Evolutionary conservation across 2,113 vertebrate genomes (phyloP).

Genomic region (Desmodus rotundus): DNA sequence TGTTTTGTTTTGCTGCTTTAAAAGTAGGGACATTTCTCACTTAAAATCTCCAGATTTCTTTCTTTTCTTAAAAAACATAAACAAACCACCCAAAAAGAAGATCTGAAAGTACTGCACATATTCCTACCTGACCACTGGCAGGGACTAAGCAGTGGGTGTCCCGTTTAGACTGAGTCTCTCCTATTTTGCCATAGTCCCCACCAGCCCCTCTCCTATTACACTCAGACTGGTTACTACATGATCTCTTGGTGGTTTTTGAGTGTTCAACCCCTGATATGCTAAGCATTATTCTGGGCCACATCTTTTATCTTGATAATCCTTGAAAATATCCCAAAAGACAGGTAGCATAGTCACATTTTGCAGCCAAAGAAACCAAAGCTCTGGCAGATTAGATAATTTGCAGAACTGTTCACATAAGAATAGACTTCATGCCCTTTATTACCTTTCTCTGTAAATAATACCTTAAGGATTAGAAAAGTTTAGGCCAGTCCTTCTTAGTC

Average conservation of each 20-base stretch:
- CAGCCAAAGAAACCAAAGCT: not conserved
- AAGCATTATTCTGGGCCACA: not conserved
- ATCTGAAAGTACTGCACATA: not conserved
- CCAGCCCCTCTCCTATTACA: not conserved
- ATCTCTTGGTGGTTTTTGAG: not conserved
- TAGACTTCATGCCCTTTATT: not conserved
- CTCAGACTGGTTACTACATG: not conserved
- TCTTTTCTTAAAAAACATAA: not conserved
- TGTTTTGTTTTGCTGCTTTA: not conserved
- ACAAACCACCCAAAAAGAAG: not conserved
- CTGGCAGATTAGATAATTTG: not conserved
- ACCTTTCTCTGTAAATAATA: not conserved
- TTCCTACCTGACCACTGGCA: not conserved
- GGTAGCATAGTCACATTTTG: not conserved
- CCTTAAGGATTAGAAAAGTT: not conserved
- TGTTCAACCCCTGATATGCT: not conserved
- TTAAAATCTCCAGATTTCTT: constrained; percentile 7
- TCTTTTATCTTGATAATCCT: not conserved
- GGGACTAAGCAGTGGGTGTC: not conserved
- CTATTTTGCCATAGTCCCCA: not conserved
- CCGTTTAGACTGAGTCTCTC: not conserved
- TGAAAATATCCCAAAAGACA: not conserved
- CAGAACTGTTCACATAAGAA: not conserved
- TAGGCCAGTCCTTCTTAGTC: not conserved
- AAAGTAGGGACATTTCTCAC: not conserved